Conservation (phyloP, 1,140 invertebrate genomes). For the Catajapyx aquilonaris region DNA sequence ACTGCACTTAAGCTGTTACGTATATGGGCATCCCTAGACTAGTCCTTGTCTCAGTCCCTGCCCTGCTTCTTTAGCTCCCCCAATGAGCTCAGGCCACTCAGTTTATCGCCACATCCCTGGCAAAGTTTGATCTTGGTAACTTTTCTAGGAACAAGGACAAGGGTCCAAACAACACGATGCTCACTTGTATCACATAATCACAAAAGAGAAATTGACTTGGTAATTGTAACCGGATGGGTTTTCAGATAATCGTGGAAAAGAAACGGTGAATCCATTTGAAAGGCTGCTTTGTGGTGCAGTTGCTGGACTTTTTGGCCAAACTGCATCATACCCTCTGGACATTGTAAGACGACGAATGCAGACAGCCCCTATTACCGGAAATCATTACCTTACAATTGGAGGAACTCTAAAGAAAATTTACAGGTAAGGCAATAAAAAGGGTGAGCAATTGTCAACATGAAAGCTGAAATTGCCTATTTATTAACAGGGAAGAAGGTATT, state of each 20-base stretch:
- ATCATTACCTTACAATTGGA: conserved; percentile 35
- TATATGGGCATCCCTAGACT: no score
- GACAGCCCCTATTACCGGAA: conserved; percentile 36
- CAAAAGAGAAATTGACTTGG: neutral
- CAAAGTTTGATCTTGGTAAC: no score
- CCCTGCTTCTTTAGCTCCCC: no score
- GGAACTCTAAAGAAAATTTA: conserved; percentile 39
- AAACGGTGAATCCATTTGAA: conserved; percentile 30
- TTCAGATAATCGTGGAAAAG: conserved; percentile 9
- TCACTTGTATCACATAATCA: neutral
- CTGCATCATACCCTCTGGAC: conserved; percentile 85
- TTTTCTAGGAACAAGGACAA: no score
- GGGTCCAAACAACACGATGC: no score
- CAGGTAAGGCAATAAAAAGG: conserved; percentile 20
- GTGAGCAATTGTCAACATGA: conserved; percentile 7
- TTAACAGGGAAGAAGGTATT: conserved; percentile 57
- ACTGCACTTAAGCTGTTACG: conserved; percentile 2
- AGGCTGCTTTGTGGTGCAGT: conserved; percentile 67
- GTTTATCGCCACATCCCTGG: no score
- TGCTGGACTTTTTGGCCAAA: conserved; percentile 85
- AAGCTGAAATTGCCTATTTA: neutral
- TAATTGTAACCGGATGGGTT: neutral
- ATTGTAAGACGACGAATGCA: conserved; percentile 75
- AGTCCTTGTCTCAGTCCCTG: no score
- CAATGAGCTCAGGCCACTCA: no score